Conservation (phyloP, 1,140 invertebrate genomes). For the Drosophila prosaltans region DNA sequence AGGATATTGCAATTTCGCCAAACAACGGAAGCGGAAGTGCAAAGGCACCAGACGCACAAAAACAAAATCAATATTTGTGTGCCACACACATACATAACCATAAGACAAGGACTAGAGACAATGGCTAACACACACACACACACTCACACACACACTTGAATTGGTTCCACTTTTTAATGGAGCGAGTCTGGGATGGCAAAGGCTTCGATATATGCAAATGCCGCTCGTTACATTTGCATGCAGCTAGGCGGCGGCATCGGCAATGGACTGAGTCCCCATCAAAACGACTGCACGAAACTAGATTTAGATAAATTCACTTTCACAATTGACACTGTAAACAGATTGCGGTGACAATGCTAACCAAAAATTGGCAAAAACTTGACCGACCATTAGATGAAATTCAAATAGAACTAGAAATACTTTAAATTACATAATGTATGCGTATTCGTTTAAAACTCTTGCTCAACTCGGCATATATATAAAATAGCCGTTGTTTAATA, state of each 20-base stretch:
- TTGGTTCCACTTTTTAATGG: slow-evolving; percentile 1
- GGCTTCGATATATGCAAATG: slow-evolving; percentile 68
- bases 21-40: slow-evolving; percentile 71
- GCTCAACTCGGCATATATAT: neutral
- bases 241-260: slow-evolving; percentile 28
- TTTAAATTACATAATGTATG: slow-evolving; percentile 9
- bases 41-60: slow-evolving; percentile 43
- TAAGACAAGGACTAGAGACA: slow-evolving; percentile 6
- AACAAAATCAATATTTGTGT: slow-evolving; percentile 66
- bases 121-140: neutral
- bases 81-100: slow-evolving; percentile 20
- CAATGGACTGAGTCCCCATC: slow-evolving; percentile 28
- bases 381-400: slow-evolving; percentile 33
- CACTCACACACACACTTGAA: neutral
- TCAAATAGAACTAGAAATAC: slow-evolving; percentile 24
- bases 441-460: neutral
- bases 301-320: slow-evolving; percentile 76
- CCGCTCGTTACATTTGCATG: slow-evolving; percentile 67
- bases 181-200: neutral
- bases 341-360: slow-evolving; percentile 63
- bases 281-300: slow-evolving; percentile 44
- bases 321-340: slow-evolving; percentile 78
- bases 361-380: slow-evolving; percentile 24
- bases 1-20: slow-evolving; percentile 71
- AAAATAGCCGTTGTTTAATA: too few relatives aligned